phyloP scores from a whole-genome alignment of 2,888 invertebrate genomes.

The Pasiphila rectangulata region DNA sequence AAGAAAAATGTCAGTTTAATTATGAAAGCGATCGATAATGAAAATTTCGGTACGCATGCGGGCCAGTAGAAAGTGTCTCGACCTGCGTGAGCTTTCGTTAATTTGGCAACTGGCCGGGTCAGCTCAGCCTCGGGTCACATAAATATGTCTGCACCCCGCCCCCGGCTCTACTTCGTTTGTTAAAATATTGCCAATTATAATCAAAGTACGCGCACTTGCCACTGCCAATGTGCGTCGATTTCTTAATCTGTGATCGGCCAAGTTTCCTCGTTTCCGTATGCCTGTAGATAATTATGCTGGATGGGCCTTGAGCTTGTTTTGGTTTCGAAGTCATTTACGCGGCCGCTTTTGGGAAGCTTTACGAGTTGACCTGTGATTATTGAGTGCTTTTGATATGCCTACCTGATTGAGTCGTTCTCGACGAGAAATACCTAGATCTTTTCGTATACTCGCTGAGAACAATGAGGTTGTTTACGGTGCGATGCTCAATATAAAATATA shows the following conservation, averaged over 20 bases:
- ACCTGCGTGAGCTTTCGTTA: conserved; percentile 71
- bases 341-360: conserved; percentile 33
- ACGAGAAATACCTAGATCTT: conserved; percentile 22
- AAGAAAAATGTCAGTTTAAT: conserved; percentile 77
- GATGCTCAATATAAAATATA: conserved; percentile 48
- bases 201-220: conserved; percentile 63
- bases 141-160: conserved; percentile 73
- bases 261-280: conserved; percentile 53
- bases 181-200: conserved; percentile 75
- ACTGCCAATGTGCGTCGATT: conserved; percentile 58
- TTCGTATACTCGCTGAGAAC: conserved; percentile 21
- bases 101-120: conserved; percentile 71
- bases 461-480: conserved; percentile 28
- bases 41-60: conserved; percentile 69
- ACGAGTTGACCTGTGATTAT: conserved; percentile 29
- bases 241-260: conserved; percentile 62
- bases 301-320: conserved; percentile 37
- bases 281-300: conserved; percentile 35
- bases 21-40: conserved; percentile 78
- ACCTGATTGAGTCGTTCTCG: conserved; percentile 26
- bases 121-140: conserved; percentile 63
- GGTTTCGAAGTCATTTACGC: conserved; percentile 28
- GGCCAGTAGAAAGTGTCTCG: conserved; percentile 78
- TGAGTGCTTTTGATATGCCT: conserved; percentile 23
- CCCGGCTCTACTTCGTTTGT: conserved; percentile 72